phyloP scores from a whole-genome alignment of 2,888 invertebrate species.

The Liopterus haemorrhoidalis region DNA sequence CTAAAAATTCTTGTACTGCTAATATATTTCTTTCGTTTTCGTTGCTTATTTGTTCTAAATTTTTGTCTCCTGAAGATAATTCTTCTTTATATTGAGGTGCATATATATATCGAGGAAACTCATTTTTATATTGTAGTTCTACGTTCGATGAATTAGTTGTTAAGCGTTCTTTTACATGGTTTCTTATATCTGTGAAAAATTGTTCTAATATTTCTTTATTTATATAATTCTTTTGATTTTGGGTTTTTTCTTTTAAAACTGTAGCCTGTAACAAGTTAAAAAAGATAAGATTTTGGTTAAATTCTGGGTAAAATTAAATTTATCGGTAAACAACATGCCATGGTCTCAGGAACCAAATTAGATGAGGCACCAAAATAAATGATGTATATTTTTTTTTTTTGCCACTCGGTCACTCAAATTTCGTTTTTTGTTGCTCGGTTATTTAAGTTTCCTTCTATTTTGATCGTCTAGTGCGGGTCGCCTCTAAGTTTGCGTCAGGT shows the following conservation, averaged over 20 bases:
- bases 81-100: background rate
- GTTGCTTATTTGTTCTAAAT: slow-evolving; percentile 1
- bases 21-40: slow-evolving; percentile 1
- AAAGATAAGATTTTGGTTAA: background rate
- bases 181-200: slow-evolving; percentile 10
- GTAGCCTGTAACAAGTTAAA: slow-evolving; percentile 9
- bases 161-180: slow-evolving; percentile 8
- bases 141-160: background rate
- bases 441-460: too few relatives aligned
- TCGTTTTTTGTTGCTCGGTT: too few relatives aligned
- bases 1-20: slow-evolving; percentile 3
- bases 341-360: too few relatives aligned
- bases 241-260: slow-evolving; percentile 4
- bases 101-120: slow-evolving; percentile 5
- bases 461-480: too few relatives aligned
- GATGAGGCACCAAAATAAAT: too few relatives aligned
- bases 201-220: slow-evolving; percentile 5
- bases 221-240: background rate
- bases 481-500: too few relatives aligned
- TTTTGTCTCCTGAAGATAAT: background rate
- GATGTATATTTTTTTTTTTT: too few relatives aligned
- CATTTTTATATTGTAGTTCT: background rate
- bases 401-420: too few relatives aligned
- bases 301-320: too few relatives aligned
- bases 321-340: too few relatives aligned